These are phyloP conservation scores for Polyergus mexicanus DNA, from an alignment of 1,140 invertebrate species.

Conservation along the genomic window DNA sequence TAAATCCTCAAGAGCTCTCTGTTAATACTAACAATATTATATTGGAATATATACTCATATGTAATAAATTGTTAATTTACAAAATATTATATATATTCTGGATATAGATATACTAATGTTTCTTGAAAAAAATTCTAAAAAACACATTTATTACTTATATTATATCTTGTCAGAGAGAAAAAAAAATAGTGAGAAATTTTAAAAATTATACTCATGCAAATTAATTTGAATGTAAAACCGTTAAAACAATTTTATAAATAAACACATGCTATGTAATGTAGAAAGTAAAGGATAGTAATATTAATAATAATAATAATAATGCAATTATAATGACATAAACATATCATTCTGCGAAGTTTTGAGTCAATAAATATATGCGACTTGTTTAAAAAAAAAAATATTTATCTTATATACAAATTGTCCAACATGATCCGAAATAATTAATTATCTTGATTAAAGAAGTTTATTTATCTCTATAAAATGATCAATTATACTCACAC, in stretches of 20 bases:
- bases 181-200: neutral
- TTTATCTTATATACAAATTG: neutral
- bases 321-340: neutral
- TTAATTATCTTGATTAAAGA: neutral
- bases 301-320: neutral
- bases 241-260: neutral
- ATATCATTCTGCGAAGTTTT: neutral
- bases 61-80: slow-evolving; percentile 22
- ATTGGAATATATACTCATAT: slow-evolving; percentile 27
- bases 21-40: slow-evolving; percentile 30
- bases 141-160: neutral
- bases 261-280: neutral
- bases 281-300: neutral
- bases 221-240: slow-evolving; percentile 7
- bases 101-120: neutral
- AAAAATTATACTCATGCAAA: slow-evolving; percentile 25
- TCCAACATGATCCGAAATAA: neutral
- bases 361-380: neutral
- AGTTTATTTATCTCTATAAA: neutral
- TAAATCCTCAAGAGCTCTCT: slow-evolving; percentile 42
- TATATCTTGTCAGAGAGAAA: neutral
- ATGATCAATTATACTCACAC: neutral
- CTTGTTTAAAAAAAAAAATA: neutral
- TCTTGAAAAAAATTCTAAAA: neutral
- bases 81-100: slow-evolving; percentile 13